These are phyloP conservation scores for human (Homo sapiens) DNA, from an alignment of 2,113 vertebrate genomes.

Conservation along the genomic window DNA sequence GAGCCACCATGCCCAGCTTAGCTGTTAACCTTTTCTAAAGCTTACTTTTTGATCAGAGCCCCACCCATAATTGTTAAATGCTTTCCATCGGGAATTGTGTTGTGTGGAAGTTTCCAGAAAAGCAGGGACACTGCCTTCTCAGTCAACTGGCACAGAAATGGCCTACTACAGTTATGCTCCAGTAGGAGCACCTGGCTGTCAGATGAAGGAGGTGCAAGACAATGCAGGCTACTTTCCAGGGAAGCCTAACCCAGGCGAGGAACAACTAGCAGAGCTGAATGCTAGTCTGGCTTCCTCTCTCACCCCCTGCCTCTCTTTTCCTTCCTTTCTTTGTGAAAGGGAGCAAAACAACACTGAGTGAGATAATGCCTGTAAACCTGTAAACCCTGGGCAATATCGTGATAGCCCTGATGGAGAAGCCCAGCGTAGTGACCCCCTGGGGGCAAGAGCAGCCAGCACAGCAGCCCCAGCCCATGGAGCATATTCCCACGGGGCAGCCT, in stretches of 20 bases:
- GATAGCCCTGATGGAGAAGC: not conserved
- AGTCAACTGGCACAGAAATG: not conserved
- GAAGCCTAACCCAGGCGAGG: not conserved
- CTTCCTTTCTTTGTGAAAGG: not conserved
- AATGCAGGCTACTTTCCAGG: not conserved
- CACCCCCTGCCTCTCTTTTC: not conserved
- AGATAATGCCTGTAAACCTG: not conserved
- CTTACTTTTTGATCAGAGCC: not conserved
- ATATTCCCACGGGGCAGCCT: too few species aligned
- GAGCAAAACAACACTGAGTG: not conserved
- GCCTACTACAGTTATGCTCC: not conserved
- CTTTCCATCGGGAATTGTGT: not conserved
- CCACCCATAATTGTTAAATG: not conserved
- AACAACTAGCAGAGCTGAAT: not conserved
- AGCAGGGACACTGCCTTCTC: not conserved
- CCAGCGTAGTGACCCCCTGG: not conserved
- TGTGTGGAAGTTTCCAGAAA: not conserved
- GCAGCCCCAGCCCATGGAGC: not conserved
- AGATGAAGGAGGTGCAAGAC: not conserved
- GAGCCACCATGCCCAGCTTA: too few species aligned
- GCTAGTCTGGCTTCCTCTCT: not conserved
- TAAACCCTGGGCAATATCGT: too few species aligned
- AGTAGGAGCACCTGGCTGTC: not conserved
- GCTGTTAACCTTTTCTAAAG: not conserved
- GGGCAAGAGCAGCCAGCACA: not conserved